Percentiles rank a stretch among this genome's conserved stretches.
Conservation (phyloP, 2,888 invertebrate genomes). For the Crepidodera aurea region DNA sequence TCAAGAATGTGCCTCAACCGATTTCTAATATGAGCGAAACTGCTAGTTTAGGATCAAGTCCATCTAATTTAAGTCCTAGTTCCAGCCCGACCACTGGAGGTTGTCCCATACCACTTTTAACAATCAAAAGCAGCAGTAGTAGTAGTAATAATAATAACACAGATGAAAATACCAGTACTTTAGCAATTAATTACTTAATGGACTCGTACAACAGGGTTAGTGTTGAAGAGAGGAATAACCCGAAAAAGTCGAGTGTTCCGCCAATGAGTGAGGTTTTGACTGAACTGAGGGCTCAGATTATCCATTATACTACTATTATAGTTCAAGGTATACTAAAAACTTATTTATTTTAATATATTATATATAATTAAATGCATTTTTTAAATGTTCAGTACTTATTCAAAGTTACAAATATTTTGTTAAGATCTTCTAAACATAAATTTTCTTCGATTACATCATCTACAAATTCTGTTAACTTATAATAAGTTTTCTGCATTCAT, state of each 20-base stretch:
- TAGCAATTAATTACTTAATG: constrained; percentile 64
- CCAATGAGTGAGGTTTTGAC: constrained; percentile 74
- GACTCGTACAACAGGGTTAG: constrained; percentile 76
- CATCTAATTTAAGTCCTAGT: constrained; percentile 59
- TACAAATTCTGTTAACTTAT: too few species aligned
- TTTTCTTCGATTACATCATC: too few species aligned
- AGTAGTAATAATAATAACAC: constrained; percentile 26
- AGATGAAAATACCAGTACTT: constrained; percentile 46
- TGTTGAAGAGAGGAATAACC: constrained; percentile 76
- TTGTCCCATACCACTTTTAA: constrained; percentile 54
- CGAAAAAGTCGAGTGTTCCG: constrained; percentile 78
- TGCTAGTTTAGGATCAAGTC: constrained; percentile 58
- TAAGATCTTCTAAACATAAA: too few species aligned
- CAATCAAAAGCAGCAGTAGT: constrained; percentile 44
- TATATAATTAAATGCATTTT: too few species aligned
- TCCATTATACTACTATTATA: constrained; percentile 67
- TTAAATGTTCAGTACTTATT: too few species aligned
- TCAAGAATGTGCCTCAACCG: constrained; percentile 50
- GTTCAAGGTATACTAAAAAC: constrained; percentile 63
- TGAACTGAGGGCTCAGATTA: constrained; percentile 65
- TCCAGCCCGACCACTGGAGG: constrained; percentile 49
- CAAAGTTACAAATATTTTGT: too few species aligned
- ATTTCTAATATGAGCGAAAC: constrained; percentile 45
- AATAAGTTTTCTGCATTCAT: too few species aligned
- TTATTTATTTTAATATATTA: too few species aligned